Base-by-base conservation (phyloP, 2,888 invertebrate species). In the Leptarthrus brevirostris region DNA sequence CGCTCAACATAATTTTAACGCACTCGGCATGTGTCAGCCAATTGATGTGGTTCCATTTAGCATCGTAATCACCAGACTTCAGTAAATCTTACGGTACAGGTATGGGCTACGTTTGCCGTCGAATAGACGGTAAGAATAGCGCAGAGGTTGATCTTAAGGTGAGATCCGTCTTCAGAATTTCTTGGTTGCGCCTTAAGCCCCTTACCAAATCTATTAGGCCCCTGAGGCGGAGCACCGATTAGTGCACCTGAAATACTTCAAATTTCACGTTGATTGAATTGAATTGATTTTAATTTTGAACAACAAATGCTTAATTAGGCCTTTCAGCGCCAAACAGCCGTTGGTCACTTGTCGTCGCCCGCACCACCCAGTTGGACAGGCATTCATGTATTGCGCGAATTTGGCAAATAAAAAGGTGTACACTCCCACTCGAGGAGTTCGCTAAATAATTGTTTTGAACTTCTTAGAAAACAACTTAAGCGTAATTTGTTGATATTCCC, bases 401-500 rank as follows among this genome's bases (percentile, higher is more conserved):
- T 56, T 30, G 8, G 26, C 54, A 14, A 3, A 2, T 10, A 16
- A 8, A 49, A 8, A 6, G n/a, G 49, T 49, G 49, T 49, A 49
- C 49, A 56, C 56, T 56, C 56, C 56, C 56, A 56, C 56, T 56
- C 30, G 16, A 56, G 30, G 30, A 3, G 30, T 16, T 44, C n/a
- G 12, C 34, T 30, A 30, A 3, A 16, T 56, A 16, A 56, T 56
- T 56, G 14, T 56, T 56, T 26, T 56, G 18, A 24, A 8, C 5
- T 56, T 56, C 56, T 56, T 30, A 56, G 56, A 56, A 53, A 56
- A 30, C 56, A 56, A 56, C 30, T 56, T 56, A n/a, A 16, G 24
- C 56, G 56, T 30, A 56, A 56, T 56, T 56, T 24, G 30, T 56
- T 24, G 24, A 56, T 56, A 56, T 56, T 56, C 56, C 16, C 26